Evolutionary conservation across 2,113 vertebrate species (phyloP).

Genomic region (Baryphthengus martii): DNA sequence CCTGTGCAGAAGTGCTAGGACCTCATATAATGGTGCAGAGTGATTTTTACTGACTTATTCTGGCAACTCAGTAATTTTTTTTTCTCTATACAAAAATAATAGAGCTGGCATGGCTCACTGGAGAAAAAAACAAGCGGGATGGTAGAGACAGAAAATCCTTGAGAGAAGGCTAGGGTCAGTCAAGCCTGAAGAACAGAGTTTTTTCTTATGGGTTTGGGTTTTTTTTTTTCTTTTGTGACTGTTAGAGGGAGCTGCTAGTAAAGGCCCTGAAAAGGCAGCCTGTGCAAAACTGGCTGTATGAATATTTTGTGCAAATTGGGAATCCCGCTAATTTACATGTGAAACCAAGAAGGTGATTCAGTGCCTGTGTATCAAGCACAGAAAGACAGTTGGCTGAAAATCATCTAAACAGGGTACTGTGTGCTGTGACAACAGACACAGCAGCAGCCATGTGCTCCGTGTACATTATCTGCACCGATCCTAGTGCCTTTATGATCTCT

Average conservation of each 20-base stretch:
- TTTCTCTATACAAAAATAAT: background rate
- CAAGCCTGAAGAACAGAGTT: background rate
- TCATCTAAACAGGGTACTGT: background rate
- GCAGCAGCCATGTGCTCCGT: background rate
- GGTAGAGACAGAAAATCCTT: background rate
- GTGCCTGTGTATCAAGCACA: background rate
- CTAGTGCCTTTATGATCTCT: background rate
- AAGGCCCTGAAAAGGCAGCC: background rate
- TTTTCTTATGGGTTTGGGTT: rapidly evolving
- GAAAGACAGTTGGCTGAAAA: background rate
- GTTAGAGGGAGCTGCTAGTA: background rate
- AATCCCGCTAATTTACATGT: background rate
- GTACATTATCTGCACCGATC: background rate
- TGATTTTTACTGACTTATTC: background rate
- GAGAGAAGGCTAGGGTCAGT: background rate
- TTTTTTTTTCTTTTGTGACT: background rate
- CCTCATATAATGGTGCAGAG: background rate
- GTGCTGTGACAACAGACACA: background rate
- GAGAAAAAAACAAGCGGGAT: background rate
- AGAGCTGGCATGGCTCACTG: background rate
- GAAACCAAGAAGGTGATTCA: background rate
- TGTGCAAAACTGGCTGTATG: background rate
- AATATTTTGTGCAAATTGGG: background rate
- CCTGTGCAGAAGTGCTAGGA: background rate
- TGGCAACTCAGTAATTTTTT: background rate